phyloP scores from a whole-genome alignment of 2,113 vertebrate genomes.

The Nyctereutes procyonoides region DNA sequence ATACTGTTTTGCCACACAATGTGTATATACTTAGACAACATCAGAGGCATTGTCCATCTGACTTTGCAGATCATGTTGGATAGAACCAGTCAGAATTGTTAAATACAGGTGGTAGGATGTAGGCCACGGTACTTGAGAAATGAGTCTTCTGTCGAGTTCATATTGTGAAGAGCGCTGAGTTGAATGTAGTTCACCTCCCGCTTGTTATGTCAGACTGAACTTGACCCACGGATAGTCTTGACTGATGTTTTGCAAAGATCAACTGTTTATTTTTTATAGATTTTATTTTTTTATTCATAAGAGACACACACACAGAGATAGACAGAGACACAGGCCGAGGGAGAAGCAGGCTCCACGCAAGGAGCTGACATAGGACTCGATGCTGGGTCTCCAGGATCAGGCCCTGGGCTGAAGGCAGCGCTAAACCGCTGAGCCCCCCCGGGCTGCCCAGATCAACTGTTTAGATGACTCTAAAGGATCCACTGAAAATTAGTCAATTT shows the following conservation, averaged over 20 bases:
- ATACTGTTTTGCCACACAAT: background rate
- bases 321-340: no score
- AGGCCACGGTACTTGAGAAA: background rate
- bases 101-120: background rate
- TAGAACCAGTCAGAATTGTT: background rate
- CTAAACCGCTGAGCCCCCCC: no score
- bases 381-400: no score
- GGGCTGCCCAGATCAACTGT: background rate
- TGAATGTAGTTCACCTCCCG: background rate
- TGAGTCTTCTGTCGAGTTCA: background rate
- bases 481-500: background rate
- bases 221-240: background rate
- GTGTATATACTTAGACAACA: background rate
- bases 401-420: no score
- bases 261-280: background rate
- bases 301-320: no score
- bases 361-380: no score
- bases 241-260: conserved; percentile 25
- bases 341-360: no score
- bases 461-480: background rate
- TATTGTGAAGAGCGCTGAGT: background rate
- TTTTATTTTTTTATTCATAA: no score
- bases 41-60: background rate
- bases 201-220: background rate
- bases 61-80: background rate